Conservation (phyloP, 2,797 vertebrate genomes). For the Astyanax mexicanus region DNA sequence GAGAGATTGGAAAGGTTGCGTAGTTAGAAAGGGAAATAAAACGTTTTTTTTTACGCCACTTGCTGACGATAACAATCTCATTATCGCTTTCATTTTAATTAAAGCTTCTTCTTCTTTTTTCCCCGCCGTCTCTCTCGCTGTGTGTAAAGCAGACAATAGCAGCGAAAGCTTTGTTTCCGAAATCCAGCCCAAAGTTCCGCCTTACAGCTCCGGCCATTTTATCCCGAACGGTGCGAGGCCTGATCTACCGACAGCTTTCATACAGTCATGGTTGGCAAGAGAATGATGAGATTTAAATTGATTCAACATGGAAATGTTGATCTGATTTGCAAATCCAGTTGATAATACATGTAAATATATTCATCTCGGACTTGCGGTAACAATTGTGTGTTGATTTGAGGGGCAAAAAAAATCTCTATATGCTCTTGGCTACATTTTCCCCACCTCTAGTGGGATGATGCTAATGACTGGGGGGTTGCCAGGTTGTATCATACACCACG, state of each 20-base stretch:
- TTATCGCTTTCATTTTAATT: conserved; percentile 13
- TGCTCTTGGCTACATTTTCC: too few species aligned
- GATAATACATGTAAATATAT: too few species aligned
- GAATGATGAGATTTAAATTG: not conserved
- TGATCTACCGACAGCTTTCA: not conserved
- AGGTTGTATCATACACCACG: too few species aligned
- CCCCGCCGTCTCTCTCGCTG: too few species aligned
- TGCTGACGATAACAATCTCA: not conserved
- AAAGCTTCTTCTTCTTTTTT: not conserved
- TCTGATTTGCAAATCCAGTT: too few species aligned
- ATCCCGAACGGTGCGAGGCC: too few species aligned
- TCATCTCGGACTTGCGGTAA: too few species aligned
- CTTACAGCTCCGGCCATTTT: not conserved
- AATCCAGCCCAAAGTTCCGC: not conserved
- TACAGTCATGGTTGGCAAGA: not conserved
- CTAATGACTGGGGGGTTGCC: too few species aligned
- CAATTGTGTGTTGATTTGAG: too few species aligned
- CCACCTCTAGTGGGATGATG: too few species aligned
- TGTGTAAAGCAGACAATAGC: not conserved
- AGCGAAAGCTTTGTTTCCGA: not conserved
- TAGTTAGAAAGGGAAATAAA: not conserved
- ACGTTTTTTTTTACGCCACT: not conserved
- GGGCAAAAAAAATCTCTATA: too few species aligned
- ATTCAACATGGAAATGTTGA: not conserved
- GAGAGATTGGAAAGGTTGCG: conserved; percentile 48